Evolutionary conservation across 2,797 vertebrate genomes (phyloP).

Genomic region (Manis javanica): DNA sequence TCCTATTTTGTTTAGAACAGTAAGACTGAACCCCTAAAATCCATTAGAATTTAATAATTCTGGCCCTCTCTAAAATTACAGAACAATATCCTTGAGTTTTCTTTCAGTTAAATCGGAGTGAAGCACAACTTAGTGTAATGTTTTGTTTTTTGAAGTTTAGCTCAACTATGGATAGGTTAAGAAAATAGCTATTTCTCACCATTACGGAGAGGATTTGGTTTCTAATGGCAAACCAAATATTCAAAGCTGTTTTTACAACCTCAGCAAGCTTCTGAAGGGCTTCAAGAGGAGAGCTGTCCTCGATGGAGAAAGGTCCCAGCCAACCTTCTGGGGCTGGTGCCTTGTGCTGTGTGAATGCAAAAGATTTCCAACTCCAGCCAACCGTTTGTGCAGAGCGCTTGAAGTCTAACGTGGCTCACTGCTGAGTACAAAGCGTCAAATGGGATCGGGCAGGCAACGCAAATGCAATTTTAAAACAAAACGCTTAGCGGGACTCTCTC

Average conservation of each 20-base stretch:
- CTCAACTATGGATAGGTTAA: fast-evolving
- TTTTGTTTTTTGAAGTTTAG: background rate
- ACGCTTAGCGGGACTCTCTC: fast-evolving
- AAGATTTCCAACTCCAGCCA: background rate
- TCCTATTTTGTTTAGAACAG: background rate
- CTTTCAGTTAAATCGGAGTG: background rate
- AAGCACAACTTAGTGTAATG: background rate
- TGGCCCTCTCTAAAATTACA: background rate
- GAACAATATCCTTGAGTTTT: background rate
- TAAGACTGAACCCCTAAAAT: background rate
- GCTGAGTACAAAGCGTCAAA: background rate
- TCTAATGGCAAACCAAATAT: background rate
- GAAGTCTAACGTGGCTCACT: background rate
- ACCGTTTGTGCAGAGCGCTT: background rate
- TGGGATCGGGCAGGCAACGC: background rate
- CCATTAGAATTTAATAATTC: background rate
- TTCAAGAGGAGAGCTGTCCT: background rate
- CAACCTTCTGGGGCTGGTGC: fast-evolving
- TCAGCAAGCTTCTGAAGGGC: background rate
- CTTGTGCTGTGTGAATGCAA: background rate
- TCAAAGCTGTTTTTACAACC: background rate
- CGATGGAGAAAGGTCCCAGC: background rate
- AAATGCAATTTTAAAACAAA: background rate
- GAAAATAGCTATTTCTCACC: background rate
- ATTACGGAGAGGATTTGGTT: background rate